Conservation (phyloP, 2,113 vertebrate genomes). For the Mionectes macconnelli region DNA sequence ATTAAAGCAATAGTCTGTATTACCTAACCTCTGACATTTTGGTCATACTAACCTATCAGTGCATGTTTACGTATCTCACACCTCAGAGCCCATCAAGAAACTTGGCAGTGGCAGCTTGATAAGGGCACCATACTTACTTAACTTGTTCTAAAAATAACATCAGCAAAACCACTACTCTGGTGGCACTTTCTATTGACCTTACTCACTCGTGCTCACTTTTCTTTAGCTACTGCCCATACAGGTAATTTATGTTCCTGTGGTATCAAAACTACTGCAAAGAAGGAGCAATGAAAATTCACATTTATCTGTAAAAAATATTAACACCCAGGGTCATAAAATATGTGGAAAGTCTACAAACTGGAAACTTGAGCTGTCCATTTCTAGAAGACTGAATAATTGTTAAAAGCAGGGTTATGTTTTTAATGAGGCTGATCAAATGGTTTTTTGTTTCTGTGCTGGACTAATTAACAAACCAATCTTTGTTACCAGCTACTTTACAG, state of each 20-base stretch:
- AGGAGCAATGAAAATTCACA: neutral
- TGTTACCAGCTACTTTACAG: neutral
- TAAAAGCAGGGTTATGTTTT: neutral
- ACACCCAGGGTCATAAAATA: rapidly evolving
- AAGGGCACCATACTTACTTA: conserved; percentile 62
- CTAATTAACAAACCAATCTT: neutral
- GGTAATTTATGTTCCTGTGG: neutral
- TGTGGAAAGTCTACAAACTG: neutral
- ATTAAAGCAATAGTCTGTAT: conserved; percentile 71
- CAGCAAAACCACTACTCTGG: conserved; percentile 44
- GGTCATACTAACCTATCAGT: conserved; percentile 42
- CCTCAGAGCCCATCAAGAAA: conserved; percentile 75
- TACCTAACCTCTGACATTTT: conserved; percentile 67
- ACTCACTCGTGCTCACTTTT: conserved; percentile 7
- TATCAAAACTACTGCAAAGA: neutral
- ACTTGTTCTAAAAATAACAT: conserved; percentile 79
- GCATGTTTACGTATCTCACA: conserved; percentile 80
- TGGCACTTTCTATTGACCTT: conserved; percentile 69
- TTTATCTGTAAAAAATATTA: neutral
- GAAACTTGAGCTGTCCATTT: neutral
- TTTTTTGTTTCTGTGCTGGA: neutral
- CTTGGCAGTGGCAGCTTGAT: conserved; percentile 68
- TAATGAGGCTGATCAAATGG: neutral
- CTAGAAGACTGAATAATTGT: neutral
- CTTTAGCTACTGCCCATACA: neutral